These are phyloP conservation scores for Leuciscus idus DNA, from an alignment of 2,113 vertebrate species.

Conservation along the genomic window DNA sequence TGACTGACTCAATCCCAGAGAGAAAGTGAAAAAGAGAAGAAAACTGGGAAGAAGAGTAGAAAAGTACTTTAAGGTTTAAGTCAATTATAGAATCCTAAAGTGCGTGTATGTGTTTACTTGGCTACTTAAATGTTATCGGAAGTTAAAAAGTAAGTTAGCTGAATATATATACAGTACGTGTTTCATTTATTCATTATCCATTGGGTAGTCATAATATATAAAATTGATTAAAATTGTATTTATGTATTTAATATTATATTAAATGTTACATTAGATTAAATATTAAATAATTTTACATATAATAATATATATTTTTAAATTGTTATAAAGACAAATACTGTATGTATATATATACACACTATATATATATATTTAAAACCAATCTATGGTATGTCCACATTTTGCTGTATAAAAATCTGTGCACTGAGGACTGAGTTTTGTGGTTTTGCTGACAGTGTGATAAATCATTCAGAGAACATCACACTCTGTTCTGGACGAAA, in stretches of 20 bases:
- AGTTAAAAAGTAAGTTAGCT: not conserved
- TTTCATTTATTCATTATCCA: too few relatives aligned
- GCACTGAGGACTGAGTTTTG: not conserved
- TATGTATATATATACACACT: too few relatives aligned
- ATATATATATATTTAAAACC: not conserved
- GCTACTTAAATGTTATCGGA: not conserved
- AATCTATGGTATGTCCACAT: too few relatives aligned
- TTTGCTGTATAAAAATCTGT: not conserved
- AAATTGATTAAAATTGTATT: too few relatives aligned
- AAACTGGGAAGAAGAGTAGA: not conserved
- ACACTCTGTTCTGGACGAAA: not conserved
- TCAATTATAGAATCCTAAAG: not conserved
- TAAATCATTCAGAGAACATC: slow-evolving; percentile 13
- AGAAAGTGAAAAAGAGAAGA: not conserved
- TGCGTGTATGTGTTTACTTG: not conserved
- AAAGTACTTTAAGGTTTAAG: not conserved
- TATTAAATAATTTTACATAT: too few relatives aligned
- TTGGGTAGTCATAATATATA: too few relatives aligned
- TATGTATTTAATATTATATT: too few relatives aligned
- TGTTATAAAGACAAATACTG: too few relatives aligned
- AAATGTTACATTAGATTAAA: too few relatives aligned
- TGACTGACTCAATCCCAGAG: not conserved
- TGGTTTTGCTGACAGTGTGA: slow-evolving; percentile 5
- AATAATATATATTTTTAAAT: too few relatives aligned
- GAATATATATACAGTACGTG: not conserved